Percentiles rank a stretch among this genome's conserved stretches.
phyloP scores from a whole-genome alignment of 1,140 invertebrate genomes.

The Pygmarrhopalites habei region DNA sequence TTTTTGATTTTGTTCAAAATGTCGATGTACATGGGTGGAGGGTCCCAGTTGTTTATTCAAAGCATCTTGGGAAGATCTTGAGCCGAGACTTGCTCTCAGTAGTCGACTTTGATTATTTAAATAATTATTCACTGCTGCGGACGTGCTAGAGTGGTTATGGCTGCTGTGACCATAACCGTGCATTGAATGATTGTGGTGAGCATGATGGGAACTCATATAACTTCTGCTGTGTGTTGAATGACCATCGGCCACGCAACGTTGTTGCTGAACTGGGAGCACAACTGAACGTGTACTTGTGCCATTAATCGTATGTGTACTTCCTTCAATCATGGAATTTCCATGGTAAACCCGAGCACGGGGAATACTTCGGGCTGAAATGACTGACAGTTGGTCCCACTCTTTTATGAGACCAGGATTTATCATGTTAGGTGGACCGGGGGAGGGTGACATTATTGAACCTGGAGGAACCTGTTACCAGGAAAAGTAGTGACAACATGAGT shows the following conservation, averaged over 20 bases:
- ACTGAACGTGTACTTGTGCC: slow-evolving; percentile 2
- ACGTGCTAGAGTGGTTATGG: slow-evolving; percentile 3
- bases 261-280: slow-evolving; percentile 51
- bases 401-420: slow-evolving; percentile 62
- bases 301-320: slow-evolving; percentile 47
- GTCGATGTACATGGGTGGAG: slow-evolving; percentile 19
- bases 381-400: slow-evolving; percentile 89
- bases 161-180: slow-evolving; percentile 24
- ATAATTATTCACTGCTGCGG: slow-evolving; percentile 25
- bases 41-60: slow-evolving; percentile 36
- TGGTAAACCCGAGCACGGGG: slow-evolving; percentile 69
- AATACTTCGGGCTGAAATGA: slow-evolving; percentile 80
- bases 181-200: slow-evolving; percentile 35
- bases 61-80: slow-evolving; percentile 39
- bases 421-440: slow-evolving; percentile 42
- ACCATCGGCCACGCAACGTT: slow-evolving; percentile 31
- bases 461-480: slow-evolving; percentile 40
- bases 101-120: slow-evolving; percentile 33
- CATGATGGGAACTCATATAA: slow-evolving; percentile 33
- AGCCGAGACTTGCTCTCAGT: slow-evolving; percentile 35
- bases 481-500: background rate
- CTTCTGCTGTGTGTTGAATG: slow-evolving; percentile 34
- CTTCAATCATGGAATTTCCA: slow-evolving; percentile 38
- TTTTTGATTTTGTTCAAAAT: slow-evolving; percentile 35
- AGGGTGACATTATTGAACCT: slow-evolving; percentile 35